These are phyloP conservation scores for Burhinus oedicnemus DNA, from an alignment of 2,113 vertebrate genomes.

Conservation along the genomic window DNA sequence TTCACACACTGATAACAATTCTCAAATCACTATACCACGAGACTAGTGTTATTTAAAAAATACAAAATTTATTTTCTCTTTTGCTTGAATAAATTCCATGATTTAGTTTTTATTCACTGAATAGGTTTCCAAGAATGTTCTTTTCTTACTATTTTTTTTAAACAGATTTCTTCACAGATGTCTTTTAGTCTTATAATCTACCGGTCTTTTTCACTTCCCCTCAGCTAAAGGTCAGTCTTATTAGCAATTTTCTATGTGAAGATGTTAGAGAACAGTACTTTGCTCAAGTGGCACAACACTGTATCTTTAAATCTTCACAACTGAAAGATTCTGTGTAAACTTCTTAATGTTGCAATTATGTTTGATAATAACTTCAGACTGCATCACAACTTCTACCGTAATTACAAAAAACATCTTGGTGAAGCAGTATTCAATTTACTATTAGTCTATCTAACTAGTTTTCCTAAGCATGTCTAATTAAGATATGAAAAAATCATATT, in stretches of 20 bases:
- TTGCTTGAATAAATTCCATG: background rate
- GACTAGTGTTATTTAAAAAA: background rate
- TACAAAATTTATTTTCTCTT: background rate
- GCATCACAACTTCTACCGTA: background rate
- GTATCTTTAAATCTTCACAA: background rate
- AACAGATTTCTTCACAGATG: background rate
- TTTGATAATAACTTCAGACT: background rate
- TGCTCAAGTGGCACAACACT: background rate
- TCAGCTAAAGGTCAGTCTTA: slow-evolving; percentile 53
- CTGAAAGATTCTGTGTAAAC: background rate
- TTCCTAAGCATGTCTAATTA: background rate
- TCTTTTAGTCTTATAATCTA: background rate
- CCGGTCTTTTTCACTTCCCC: slow-evolving; percentile 4
- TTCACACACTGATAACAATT: background rate
- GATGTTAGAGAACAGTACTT: background rate
- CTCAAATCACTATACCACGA: background rate
- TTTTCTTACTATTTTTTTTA: background rate
- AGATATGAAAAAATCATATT: background rate
- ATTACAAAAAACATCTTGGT: background rate
- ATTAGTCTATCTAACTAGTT: background rate
- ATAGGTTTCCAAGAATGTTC: background rate
- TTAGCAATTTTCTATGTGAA: background rate
- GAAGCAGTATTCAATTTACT: slow-evolving; percentile 5
- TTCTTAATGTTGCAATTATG: background rate
- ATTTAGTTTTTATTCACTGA: background rate